Percentiles rank a stretch among this genome's conserved stretches.
Conservation (phyloP, 2,888 invertebrate species). For the Hyles lineata region DNA sequence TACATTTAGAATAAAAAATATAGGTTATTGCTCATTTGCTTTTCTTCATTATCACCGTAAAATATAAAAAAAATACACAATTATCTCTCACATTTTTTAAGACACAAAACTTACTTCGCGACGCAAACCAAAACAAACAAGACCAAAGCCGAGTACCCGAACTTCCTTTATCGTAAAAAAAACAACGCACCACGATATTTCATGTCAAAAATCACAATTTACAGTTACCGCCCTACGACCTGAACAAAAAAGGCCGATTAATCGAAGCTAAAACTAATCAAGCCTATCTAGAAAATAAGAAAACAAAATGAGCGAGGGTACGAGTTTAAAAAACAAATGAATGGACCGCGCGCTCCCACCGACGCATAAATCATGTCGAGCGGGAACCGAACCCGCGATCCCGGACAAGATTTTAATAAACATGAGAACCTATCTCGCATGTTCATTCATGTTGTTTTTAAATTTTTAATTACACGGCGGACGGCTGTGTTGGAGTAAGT, state of each 20-base stretch:
- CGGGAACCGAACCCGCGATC: slow-evolving; percentile 68
- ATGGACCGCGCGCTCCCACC: slow-evolving; percentile 68
- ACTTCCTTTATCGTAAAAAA: slow-evolving; percentile 18
- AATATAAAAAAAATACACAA: too few relatives aligned
- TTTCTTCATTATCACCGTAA: background rate
- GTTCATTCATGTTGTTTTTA: slow-evolving; percentile 78
- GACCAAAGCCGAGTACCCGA: background rate
- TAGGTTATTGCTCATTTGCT: background rate
- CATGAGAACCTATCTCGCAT: slow-evolving; percentile 73
- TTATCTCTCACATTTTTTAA: background rate
- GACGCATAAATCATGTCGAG: slow-evolving; percentile 75
- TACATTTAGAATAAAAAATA: background rate
- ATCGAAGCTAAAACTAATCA: slow-evolving; percentile 81
- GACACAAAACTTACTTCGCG: background rate
- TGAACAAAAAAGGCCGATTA: slow-evolving; percentile 62
- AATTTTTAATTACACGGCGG: slow-evolving; percentile 79
- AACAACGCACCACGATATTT: slow-evolving; percentile 25
- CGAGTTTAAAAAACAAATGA: slow-evolving; percentile 77
- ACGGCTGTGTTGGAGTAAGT: slow-evolving; percentile 53
- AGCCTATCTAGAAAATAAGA: slow-evolving; percentile 72
- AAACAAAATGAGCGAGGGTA: slow-evolving; percentile 57
- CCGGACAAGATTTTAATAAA: slow-evolving; percentile 79
- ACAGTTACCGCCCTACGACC: slow-evolving; percentile 45
- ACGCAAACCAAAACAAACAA: background rate
- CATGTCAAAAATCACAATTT: slow-evolving; percentile 54